phyloP scores from a whole-genome alignment of 92 coral and sea anemone species.

The Phenganax subtilis region DNA sequence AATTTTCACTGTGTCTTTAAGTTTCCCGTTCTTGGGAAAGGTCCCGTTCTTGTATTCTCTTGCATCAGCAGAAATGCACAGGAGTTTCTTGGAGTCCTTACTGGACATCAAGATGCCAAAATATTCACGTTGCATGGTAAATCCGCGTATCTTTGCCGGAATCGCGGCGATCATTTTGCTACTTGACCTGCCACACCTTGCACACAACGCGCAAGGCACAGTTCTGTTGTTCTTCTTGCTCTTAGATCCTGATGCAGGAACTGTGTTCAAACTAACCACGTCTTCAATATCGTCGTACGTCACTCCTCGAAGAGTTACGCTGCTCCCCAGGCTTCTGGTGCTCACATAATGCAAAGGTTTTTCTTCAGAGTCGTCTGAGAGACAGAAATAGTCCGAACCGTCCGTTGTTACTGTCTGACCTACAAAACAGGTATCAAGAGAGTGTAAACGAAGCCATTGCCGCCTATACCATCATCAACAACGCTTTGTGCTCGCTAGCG shows the following conservation, averaged over 20 bases:
- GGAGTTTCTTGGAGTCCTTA: slow-evolving; percentile 8
- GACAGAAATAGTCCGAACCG: slow-evolving; percentile 17
- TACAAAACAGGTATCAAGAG: background rate
- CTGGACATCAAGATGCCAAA: slow-evolving; percentile 16
- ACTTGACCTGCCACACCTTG: background rate
- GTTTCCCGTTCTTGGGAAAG: background rate
- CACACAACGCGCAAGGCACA: slow-evolving; percentile 23
- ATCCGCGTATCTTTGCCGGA: background rate
- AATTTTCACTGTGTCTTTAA: background rate
- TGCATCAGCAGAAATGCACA: background rate
- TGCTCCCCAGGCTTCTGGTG: slow-evolving; percentile 4
- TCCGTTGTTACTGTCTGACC: slow-evolving; percentile 26
- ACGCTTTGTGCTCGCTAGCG: background rate
- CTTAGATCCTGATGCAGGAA: background rate
- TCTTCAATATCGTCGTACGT: slow-evolving; percentile 29
- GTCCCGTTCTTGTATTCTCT: background rate
- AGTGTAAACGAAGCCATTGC: too few species aligned
- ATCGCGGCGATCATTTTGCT: slow-evolving; percentile 6
- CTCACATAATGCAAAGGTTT: background rate
- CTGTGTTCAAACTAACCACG: background rate
- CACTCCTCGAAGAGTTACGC: slow-evolving; percentile 20
- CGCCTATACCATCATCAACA: background rate
- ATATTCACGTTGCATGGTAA: slow-evolving; percentile 5
- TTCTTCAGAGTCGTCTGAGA: background rate
- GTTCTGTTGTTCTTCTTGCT: slow-evolving; percentile 20